Evolutionary conservation across 2,888 invertebrate species (phyloP).

Genomic region (Corbicula japonica): DNA sequence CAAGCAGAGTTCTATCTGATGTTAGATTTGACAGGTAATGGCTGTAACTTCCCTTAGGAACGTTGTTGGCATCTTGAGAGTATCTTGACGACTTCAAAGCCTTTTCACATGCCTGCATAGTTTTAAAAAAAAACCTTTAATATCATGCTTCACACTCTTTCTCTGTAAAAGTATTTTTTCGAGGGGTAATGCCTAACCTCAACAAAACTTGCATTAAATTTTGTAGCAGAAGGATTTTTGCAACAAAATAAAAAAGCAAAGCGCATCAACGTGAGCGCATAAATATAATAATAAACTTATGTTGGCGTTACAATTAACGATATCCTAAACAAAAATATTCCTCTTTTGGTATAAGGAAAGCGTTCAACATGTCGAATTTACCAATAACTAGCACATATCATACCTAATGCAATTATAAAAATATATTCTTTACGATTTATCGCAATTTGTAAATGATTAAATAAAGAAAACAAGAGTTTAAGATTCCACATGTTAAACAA

Average conservation of each 20-base stretch:
- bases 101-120: slow-evolving; percentile 56
- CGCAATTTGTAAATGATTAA: background rate
- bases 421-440: background rate
- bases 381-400: background rate
- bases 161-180: no score
- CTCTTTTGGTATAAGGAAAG: no score
- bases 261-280: no score
- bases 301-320: no score
- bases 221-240: no score
- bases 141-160: background rate
- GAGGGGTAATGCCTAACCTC: no score
- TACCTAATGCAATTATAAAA: background rate
- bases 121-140: background rate
- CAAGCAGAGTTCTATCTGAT: background rate
- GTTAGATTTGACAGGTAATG: slow-evolving; percentile 8
- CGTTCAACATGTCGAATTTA: background rate
- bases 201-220: no score
- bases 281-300: no score
- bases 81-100: slow-evolving; percentile 54
- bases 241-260: no score
- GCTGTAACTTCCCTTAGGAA: slow-evolving; percentile 10
- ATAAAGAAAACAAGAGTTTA: background rate
- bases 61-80: slow-evolving; percentile 40
- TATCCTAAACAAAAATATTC: no score
- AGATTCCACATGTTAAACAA: background rate